phyloP scores from a whole-genome alignment of 1,140 invertebrate species.

The Episyrphus balteatus region DNA sequence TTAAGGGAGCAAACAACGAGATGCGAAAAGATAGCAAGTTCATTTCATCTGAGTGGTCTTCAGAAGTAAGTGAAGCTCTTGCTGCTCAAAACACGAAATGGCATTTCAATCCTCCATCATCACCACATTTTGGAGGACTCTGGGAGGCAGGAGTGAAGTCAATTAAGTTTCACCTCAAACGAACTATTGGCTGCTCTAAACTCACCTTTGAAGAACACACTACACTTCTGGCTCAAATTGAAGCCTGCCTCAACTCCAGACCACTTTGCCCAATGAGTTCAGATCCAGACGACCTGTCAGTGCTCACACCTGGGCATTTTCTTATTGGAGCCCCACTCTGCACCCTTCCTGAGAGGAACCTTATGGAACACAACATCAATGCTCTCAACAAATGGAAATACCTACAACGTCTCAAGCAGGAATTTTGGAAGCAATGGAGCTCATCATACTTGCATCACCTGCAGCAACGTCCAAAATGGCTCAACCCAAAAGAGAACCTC shows the following conservation, averaged over 20 bases:
- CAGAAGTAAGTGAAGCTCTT: too few relatives aligned
- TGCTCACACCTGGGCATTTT: too few relatives aligned
- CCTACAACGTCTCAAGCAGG: slow-evolving; percentile 3
- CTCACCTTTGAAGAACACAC: slow-evolving; percentile 18
- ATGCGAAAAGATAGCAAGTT: too few relatives aligned
- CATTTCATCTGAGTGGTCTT: too few relatives aligned
- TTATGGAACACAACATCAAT: slow-evolving; percentile 1
- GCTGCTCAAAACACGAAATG: slow-evolving; percentile 1
- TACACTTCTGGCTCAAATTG: slow-evolving; percentile 18
- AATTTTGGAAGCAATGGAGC: slow-evolving; percentile 15
- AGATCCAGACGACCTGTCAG: slow-evolving; percentile 18
- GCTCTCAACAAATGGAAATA: slow-evolving; percentile 10
- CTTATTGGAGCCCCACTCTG: slow-evolving; percentile 20
- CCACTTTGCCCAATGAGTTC: slow-evolving; percentile 17
- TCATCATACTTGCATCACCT: slow-evolving; percentile 6
- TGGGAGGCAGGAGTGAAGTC: too few relatives aligned
- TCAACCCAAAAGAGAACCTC: slow-evolving; percentile 6
- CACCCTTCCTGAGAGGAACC: slow-evolving; percentile 7
- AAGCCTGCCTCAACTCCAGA: slow-evolving; percentile 19
- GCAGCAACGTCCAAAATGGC: slow-evolving; percentile 16
- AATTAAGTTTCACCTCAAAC: slow-evolving; percentile 15
- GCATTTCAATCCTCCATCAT: slow-evolving; percentile 13
- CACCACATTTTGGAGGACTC: too few relatives aligned
- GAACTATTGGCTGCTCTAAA: slow-evolving; percentile 7
- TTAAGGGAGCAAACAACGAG: slow-evolving; percentile 16